phyloP scores from a whole-genome alignment of 2,888 invertebrate genomes.

The Apamea crenata region DNA sequence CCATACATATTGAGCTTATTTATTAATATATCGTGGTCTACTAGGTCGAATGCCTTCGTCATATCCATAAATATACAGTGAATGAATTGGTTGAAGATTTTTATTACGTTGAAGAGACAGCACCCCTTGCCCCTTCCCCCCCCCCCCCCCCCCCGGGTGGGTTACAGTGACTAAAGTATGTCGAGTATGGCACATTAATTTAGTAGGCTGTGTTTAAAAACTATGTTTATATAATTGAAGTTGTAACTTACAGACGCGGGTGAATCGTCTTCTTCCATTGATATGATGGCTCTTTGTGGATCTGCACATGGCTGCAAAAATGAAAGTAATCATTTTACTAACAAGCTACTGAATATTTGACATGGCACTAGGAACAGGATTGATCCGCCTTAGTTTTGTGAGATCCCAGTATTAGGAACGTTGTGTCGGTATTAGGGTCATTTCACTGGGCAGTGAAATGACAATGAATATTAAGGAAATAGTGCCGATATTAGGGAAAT shows the following conservation, averaged over 20 bases:
- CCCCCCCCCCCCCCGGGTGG: no score
- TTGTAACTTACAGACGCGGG: constrained; percentile 94
- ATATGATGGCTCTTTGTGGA: constrained; percentile 95
- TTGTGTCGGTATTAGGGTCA: background rate
- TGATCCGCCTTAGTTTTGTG: background rate
- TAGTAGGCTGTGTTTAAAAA: no score
- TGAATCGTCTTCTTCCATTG: constrained; percentile 98
- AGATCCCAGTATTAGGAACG: no score
- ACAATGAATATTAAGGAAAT: background rate
- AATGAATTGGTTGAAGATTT: no score
- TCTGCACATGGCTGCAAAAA: constrained; percentile 84
- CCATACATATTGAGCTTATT: no score
- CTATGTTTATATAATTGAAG: background rate
- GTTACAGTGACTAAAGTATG: background rate
- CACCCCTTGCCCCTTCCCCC: background rate
- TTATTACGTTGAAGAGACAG: background rate
- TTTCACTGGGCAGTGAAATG: no score
- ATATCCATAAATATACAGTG: no score
- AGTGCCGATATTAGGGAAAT: background rate
- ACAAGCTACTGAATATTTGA: background rate
- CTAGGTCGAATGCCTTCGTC: no score
- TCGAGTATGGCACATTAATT: background rate
- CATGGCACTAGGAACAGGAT: background rate
- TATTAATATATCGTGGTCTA: no score
- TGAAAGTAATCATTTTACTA: background rate